phyloP scores from a whole-genome alignment of 2,113 vertebrate genomes.

The Myrmecophaga tridactyla region DNA sequence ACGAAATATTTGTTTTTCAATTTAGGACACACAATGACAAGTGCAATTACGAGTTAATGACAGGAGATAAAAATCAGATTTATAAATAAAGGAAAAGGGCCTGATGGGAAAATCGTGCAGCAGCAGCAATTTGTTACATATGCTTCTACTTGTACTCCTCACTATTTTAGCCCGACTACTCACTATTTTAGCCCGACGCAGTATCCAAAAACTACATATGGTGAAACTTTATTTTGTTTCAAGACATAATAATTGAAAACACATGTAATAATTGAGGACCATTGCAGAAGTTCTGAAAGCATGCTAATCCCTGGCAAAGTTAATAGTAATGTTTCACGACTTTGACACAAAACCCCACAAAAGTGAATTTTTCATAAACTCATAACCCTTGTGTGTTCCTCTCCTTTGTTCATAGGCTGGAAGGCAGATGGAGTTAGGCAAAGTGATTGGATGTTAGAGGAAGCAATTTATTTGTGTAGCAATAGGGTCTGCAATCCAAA shows the following conservation, averaged over 20 bases:
- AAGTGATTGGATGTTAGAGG: not conserved
- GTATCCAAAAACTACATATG: not conserved
- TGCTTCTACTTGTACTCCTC: not conserved
- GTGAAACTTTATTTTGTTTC: not conserved
- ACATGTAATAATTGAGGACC: not conserved
- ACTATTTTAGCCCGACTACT: not conserved
- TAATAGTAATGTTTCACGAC: not conserved
- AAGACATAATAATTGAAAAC: not conserved
- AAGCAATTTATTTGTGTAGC: conserved; percentile 40
- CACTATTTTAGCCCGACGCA: not conserved
- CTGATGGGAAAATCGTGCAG: not conserved
- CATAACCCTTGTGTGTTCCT: not conserved
- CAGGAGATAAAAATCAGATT: conserved; percentile 15
- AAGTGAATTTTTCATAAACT: not conserved
- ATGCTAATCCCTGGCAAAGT: not conserved
- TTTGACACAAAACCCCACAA: conserved; percentile 13
- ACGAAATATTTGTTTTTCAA: not conserved
- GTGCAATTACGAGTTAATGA: not conserved
- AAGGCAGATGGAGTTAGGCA: conserved; percentile 29
- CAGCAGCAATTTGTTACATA: not conserved
- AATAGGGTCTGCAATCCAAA: not conserved
- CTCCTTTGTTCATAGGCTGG: not conserved
- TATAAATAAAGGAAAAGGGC: not conserved
- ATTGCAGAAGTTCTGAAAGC: not conserved
- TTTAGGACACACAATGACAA: not conserved